Evolutionary conservation across 2,113 vertebrate genomes (phyloP).

Genomic region (Peucedramus taeniatus): DNA sequence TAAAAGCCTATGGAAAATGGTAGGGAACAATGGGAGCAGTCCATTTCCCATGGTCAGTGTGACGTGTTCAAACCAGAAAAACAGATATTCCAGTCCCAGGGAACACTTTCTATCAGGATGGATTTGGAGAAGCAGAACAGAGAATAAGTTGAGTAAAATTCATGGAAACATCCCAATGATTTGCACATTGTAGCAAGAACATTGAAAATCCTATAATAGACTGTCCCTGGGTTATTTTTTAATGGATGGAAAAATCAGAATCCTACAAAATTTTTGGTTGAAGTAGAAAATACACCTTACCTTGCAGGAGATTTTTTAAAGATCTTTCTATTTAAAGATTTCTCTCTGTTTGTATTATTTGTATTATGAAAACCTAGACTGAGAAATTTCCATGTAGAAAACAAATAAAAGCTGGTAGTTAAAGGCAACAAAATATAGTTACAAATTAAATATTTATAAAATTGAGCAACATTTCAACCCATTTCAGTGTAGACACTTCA

Average conservation of each 20-base stretch:
- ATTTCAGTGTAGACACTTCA: not conserved
- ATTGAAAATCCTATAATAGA: not conserved
- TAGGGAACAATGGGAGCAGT: not conserved
- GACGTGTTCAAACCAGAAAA: fast-evolving
- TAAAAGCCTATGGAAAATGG: not conserved
- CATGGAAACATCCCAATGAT: not conserved
- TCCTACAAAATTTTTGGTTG: not conserved
- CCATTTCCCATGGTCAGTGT: not conserved
- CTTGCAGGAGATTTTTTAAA: not conserved
- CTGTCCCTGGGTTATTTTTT: not conserved
- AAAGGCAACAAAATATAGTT: not conserved
- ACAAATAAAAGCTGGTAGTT: not conserved
- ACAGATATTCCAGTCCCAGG: not conserved
- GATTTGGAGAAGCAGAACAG: not conserved
- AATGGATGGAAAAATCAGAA: not conserved
- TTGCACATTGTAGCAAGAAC: not conserved
- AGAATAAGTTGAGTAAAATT: not conserved
- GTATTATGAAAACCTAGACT: not conserved
- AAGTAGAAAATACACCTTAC: not conserved
- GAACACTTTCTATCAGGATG: not conserved
- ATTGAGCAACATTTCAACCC: not conserved
- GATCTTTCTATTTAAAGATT: not conserved
- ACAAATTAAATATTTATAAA: not conserved
- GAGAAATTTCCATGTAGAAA: not conserved
- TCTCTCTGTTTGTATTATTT: not conserved